Evolutionary conservation across 2,797 vertebrate genomes (phyloP).

Genomic region (Ataeniobius toweri): DNA sequence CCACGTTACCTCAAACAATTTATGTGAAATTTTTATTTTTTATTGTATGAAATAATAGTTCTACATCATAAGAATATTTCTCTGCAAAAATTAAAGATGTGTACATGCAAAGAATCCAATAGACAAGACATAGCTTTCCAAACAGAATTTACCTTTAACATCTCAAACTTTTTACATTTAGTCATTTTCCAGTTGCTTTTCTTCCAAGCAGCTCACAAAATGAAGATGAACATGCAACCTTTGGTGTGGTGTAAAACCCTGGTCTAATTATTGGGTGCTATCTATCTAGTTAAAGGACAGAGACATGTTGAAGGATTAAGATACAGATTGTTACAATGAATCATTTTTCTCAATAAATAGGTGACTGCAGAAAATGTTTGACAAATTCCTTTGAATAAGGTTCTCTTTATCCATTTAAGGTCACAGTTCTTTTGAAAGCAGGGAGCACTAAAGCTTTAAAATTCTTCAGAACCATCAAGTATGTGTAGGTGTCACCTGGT

Average conservation of each 20-base stretch:
- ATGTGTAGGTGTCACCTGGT: not conserved
- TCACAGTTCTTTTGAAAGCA: not conserved
- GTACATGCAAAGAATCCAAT: not conserved
- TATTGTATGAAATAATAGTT: not conserved
- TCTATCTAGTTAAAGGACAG: not conserved
- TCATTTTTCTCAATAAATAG: constrained; percentile 12
- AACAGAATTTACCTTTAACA: not conserved
- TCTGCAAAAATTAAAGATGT: too few relatives aligned
- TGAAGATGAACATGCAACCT: constrained; percentile 4
- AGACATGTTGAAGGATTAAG: constrained; percentile 7
- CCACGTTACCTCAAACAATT: not conserved
- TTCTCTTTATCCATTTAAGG: constrained; percentile 5
- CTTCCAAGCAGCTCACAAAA: not conserved
- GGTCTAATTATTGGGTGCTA: not conserved
- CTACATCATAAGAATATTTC: not conserved
- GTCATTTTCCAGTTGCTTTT: not conserved
- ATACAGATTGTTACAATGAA: not conserved
- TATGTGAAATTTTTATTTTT: not conserved
- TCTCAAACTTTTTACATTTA: not conserved
- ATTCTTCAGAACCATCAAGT: not conserved
- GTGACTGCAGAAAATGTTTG: not conserved
- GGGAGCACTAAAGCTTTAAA: not conserved
- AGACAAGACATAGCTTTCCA: not conserved
- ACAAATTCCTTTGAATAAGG: not conserved
- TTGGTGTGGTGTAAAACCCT: not conserved